Conservation (phyloP, 2,797 vertebrate genomes). For the Jordanella pulchra region DNA sequence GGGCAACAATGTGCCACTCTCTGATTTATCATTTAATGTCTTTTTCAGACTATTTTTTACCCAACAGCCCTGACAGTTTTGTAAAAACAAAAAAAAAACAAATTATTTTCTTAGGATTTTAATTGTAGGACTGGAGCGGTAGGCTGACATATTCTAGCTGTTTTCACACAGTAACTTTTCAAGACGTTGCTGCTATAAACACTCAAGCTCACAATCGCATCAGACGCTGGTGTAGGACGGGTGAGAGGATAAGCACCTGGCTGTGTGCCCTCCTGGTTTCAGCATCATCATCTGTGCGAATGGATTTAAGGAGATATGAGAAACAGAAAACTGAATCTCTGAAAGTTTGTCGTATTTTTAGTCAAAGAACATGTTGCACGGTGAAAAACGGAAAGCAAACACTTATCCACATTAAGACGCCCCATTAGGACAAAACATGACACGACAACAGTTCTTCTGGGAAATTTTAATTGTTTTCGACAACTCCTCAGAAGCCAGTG, state of each 20-base stretch:
- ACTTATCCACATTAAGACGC: conserved; percentile 1
- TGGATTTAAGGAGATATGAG: conserved; percentile 33
- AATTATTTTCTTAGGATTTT: background rate
- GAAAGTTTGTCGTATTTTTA: conserved; percentile 20
- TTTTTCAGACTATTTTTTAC: background rate
- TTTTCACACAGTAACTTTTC: background rate
- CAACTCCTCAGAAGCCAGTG: conserved; percentile 76
- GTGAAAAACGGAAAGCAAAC: conserved; percentile 19
- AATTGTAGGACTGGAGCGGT: background rate
- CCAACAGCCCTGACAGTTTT: too few species aligned
- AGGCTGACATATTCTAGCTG: background rate
- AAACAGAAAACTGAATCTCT: conserved; percentile 32
- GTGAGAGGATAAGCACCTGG: background rate
- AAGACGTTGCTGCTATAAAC: too few species aligned
- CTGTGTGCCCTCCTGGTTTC: background rate
- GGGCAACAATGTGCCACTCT: background rate
- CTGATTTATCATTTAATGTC: background rate
- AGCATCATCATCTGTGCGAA: conserved; percentile 13
- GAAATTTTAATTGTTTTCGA: conserved; percentile 79
- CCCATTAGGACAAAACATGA: conserved; percentile 67
- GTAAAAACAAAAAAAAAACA: too few species aligned
- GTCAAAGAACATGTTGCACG: conserved; percentile 5
- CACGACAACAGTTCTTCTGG: conserved; percentile 74
- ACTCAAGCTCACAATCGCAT: background rate
- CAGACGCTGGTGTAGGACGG: background rate